Base-by-base conservation (phyloP, 1,140 invertebrate genomes). In the Drosophila baimaii region DNA sequence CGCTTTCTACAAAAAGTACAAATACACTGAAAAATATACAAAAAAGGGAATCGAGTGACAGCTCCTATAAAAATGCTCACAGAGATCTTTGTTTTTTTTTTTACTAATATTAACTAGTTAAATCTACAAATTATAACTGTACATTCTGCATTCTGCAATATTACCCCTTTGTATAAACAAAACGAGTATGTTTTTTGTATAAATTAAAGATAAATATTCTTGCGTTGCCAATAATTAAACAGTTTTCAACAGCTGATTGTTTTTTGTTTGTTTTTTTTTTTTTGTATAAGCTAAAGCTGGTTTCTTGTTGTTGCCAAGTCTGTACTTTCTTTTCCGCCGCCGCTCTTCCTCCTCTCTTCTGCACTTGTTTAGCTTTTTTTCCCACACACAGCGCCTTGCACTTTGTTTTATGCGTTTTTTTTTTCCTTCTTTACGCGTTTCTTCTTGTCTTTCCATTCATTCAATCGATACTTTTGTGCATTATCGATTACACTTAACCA, bases 241-340 rank as follows among this genome's bases (percentile, higher is more conserved):
- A 0, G 10, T 29, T 51, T 52, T 54, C 0, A 52, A 54, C 51
- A 54, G 51, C 51, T 54, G 51, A 54, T 35, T 54, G 51, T n/a
- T n/a, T 54, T 33, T 21, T 41, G 17, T 17, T 12, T 29, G 5
- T 41, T 29, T 17, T 12, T 29, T 9, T 21, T 52, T 23, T 15
- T 33, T 33, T 25, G 25, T 19, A 41, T 29, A 29, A 12, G n/a
- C 12, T 21, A 43, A 35, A 66, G 61, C 62, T 66, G 46, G 51
- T 54, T 54, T 69, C 43, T 64, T 29, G 35, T 41, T 39, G 52
- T 55, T 23, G 55, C 39, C 55, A 31, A 37, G 29, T 33, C 62
- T 44, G 63, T 43, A 74, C 72, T 75, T 75, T 75, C 72, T 75
- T 75, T 74, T 73, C 68, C 62, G 5, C n/a, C 21, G 29, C 52